Base-by-base conservation (phyloP, 2,888 invertebrate species). In the Gymnoscelis rufifasciata region DNA sequence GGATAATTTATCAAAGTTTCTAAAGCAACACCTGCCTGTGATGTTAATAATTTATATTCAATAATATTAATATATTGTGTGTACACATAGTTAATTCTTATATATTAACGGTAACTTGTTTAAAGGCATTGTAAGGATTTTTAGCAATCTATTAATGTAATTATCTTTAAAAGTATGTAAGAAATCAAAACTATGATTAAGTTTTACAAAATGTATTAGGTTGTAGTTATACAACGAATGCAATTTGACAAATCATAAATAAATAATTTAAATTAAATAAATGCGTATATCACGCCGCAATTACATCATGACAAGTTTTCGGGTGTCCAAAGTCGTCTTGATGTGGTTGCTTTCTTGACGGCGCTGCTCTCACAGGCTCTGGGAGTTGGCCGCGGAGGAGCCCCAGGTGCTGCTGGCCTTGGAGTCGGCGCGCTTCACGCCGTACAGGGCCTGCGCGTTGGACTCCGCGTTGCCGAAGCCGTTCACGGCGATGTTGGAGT, bases 301-400 rank as follows among this genome's bases (percentile, higher is more conserved):
- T 68, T 68, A 84, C 83, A 83, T 47, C 74, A 81, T 82, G 87
- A 87, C 83, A 87, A 87, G 83, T 78, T 68, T 68, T 66, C 61
- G 53, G 54, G 50, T 35, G 41, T 26, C 46, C 58, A 57, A 64
- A 68, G 84, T 87, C 87, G 79, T 86, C 87, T 80, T 83, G 71
- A 68, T 74, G 76, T 84, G 64, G 63, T 79, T 83, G 86, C 81
- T 67, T 31, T 44, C 38, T 7, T 7, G 47, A 38, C 12, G 31
- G 48, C 38, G 39, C 31, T 2, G 13, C 43, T 8, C 50, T 74
- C 60, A 86, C 23, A 56, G 59, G 56, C 68, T 71, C 27, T 66
- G 62, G 2, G 86, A 82, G 44, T 78, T 73, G 43, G 87, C 78
- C 28, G 63, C 68, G 2, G 86, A 81, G 7, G 69, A 65, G 39